Evolutionary conservation across 2,797 vertebrate species (phyloP).

Genomic region (Holocentrus rufus): DNA sequence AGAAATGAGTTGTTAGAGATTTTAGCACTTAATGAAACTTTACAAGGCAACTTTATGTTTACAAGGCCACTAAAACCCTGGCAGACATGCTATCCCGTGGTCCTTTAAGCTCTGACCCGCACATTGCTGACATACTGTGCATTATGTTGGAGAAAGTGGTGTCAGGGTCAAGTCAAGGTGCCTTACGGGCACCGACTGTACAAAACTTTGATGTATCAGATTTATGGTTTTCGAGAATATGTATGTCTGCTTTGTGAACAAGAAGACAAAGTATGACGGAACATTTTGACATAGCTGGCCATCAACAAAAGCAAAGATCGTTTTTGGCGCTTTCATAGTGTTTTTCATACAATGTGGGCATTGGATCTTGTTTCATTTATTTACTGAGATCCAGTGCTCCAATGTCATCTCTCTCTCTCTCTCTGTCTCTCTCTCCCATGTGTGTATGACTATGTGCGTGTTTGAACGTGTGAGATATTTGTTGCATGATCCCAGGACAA

Average conservation of each 20-base stretch:
- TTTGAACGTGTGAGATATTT: not conserved
- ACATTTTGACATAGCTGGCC: constrained; percentile 22
- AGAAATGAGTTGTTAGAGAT: constrained; percentile 91
- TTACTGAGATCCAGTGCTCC: not conserved
- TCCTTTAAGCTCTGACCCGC: constrained; percentile 86
- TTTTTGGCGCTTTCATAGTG: constrained; percentile 14
- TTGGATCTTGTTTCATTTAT: constrained; percentile 2
- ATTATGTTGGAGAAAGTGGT: constrained; percentile 80
- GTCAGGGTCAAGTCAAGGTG: constrained; percentile 2
- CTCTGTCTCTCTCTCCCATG: not conserved
- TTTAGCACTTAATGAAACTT: constrained; percentile 99
- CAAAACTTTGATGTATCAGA: constrained; percentile 66
- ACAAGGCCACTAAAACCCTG: constrained; percentile 97
- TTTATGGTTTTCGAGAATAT: constrained; percentile 60
- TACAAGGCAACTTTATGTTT: constrained; percentile 98
- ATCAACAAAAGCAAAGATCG: constrained; percentile 15
- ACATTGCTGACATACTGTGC: constrained; percentile 90
- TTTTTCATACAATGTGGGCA: not conserved
- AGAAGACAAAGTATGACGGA: constrained; percentile 9
- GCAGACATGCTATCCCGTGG: constrained; percentile 85
- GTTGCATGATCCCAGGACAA: not conserved
- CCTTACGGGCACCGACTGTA: constrained; percentile 51
- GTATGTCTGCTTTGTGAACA: constrained; percentile 40
- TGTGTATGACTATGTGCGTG: constrained; percentile 30
- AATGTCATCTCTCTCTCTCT: not conserved